These are phyloP conservation scores for Apodemus sylvaticus DNA, from an alignment of 2,113 vertebrate genomes.

Conservation along the genomic window DNA sequence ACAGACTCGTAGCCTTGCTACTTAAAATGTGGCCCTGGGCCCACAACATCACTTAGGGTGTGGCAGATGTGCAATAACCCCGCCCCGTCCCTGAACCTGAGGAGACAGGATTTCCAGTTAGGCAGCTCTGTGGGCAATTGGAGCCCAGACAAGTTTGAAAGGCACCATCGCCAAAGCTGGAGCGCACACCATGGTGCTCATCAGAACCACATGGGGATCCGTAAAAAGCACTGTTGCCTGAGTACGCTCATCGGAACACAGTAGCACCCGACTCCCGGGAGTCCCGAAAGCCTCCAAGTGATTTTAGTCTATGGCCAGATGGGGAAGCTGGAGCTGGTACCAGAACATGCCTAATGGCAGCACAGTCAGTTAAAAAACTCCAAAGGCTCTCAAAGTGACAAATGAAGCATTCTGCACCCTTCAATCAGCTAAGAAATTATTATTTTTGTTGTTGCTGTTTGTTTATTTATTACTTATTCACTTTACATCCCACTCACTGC, in stretches of 20 bases:
- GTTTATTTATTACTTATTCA: too few relatives aligned
- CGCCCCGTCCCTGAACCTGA: background rate
- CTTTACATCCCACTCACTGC: too few relatives aligned
- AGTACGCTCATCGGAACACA: background rate
- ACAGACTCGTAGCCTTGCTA: background rate
- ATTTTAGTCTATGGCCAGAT: background rate
- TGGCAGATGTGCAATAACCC: too few relatives aligned
- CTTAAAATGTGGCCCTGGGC: background rate
- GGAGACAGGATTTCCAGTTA: background rate
- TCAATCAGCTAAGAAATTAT: background rate
- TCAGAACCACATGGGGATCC: background rate
- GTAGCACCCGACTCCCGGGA: background rate
- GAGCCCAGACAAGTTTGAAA: background rate
- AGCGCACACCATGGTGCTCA: background rate
- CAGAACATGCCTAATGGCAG: background rate
- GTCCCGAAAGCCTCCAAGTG: background rate
- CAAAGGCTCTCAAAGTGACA: background rate
- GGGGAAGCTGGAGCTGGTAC: background rate
- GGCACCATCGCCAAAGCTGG: background rate
- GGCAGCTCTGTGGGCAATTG: background rate
- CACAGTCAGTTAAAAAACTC: background rate
- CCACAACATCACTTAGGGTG: background rate
- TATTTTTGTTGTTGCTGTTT: too few relatives aligned
- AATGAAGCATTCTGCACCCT: background rate
- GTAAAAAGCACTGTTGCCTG: background rate